A percentile compares a stretch with the other conserved stretches of the same genome.
phyloP scores from a whole-genome alignment of 2,113 vertebrate genomes.

The Mystacornis crossleyi region DNA sequence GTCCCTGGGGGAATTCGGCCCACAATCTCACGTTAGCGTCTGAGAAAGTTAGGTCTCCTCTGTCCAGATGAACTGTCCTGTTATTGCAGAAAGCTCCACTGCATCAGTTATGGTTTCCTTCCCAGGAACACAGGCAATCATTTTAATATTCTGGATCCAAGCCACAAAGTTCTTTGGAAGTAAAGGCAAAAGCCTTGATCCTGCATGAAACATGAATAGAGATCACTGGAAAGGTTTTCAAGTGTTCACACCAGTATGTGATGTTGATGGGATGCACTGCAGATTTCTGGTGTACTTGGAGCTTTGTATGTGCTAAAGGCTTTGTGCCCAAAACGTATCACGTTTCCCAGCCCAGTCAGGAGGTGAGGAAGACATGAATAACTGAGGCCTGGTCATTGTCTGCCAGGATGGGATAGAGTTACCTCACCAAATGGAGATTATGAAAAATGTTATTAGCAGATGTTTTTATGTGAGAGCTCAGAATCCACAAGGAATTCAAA shows the following conservation, averaged over 20 bases:
- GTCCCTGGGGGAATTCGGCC: neutral
- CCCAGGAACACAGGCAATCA: neutral
- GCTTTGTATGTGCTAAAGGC: neutral
- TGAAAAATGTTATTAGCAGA: conserved; percentile 47
- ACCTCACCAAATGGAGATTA: neutral
- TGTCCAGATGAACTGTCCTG: neutral
- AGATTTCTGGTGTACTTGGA: conserved; percentile 24
- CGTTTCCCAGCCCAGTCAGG: conserved; percentile 3
- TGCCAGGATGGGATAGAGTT: conserved; percentile 36
- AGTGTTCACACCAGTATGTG: conserved; percentile 10
- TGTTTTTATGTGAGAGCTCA: conserved; percentile 19
- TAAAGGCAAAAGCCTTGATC: neutral
- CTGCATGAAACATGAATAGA: neutral
- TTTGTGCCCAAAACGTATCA: neutral
- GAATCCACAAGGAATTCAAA: neutral
- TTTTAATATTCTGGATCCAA: neutral
- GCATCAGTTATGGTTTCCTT: neutral
- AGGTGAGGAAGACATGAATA: conserved; percentile 48
- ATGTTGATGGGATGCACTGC: neutral
- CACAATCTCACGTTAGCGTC: neutral
- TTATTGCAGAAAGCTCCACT: neutral
- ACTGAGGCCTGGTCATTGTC: conserved; percentile 5
- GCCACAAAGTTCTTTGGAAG: conserved; percentile 6
- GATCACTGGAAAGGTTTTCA: neutral
- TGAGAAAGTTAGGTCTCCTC: neutral